phyloP scores from a whole-genome alignment of 2,888 invertebrate species.

The Temnothorax rugatulus region DNA sequence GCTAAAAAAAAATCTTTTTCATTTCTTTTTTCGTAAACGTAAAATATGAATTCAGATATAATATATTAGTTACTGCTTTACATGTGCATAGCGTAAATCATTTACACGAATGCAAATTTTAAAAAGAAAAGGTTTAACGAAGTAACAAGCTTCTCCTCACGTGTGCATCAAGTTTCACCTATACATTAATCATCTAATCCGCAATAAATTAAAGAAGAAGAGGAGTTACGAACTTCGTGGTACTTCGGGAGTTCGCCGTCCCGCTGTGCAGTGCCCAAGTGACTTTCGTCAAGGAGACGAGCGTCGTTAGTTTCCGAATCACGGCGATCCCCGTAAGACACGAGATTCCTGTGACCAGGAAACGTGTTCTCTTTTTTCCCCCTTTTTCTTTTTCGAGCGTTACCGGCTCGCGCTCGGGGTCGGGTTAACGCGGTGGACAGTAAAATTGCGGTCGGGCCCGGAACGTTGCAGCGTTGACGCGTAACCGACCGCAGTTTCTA shows the following conservation, averaged over 20 bases:
- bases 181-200: constrained; percentile 27
- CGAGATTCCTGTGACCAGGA: constrained; percentile 18
- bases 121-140: background rate
- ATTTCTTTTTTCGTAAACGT: background rate
- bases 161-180: background rate
- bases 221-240: constrained; percentile 20
- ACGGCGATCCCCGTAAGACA: constrained; percentile 36
- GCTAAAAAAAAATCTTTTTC: background rate
- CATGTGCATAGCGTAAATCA: background rate
- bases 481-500: constrained; percentile 70
- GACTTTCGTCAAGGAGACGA: constrained; percentile 30
- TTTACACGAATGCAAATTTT: constrained; percentile 11
- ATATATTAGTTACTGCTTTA: background rate
- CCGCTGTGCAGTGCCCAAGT: constrained; percentile 25
- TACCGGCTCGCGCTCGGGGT: background rate
- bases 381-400: background rate
- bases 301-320: constrained; percentile 35
- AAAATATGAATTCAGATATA: background rate
- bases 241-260: constrained; percentile 22
- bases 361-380: constrained; percentile 4
- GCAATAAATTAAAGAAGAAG: constrained; percentile 21
- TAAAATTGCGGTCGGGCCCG: constrained; percentile 71
- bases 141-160: background rate
- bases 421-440: constrained; percentile 53
- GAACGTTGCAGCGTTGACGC: constrained; percentile 74